Conservation (phyloP, 2,888 invertebrate species). For the Eustalomyia histrio region DNA sequence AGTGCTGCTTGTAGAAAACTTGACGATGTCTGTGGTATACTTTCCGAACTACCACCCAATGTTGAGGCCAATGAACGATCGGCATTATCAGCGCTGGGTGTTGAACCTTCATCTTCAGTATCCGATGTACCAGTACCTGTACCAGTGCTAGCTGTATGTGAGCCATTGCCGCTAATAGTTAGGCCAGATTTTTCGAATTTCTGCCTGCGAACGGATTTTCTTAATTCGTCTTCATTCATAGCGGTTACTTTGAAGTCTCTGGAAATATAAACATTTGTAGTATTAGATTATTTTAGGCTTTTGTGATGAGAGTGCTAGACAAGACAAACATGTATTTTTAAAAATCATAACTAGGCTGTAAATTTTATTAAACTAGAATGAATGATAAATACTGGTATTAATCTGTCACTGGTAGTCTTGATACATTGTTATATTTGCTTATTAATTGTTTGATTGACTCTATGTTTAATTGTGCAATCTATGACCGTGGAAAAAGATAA, state of each 20-base stretch:
- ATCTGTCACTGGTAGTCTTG: too few relatives aligned
- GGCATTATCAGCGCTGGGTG: conserved; percentile 90
- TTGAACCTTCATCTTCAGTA: conserved; percentile 87
- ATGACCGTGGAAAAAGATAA: too few relatives aligned
- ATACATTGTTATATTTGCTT: too few relatives aligned
- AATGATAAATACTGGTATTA: too few relatives aligned
- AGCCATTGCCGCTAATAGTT: conserved; percentile 78
- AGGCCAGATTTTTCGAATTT: conserved; percentile 82
- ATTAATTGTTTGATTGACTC: too few relatives aligned
- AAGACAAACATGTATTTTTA: too few relatives aligned
- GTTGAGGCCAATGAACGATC: conserved; percentile 84
- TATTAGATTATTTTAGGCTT: too few relatives aligned
- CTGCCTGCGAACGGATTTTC: conserved; percentile 86
- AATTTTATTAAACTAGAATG: too few relatives aligned
- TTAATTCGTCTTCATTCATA: conserved; percentile 91
- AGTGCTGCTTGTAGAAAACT: conserved; percentile 78
- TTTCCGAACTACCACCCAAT: conserved; percentile 88
- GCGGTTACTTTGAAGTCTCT: conserved; percentile 93
- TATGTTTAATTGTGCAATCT: too few relatives aligned
- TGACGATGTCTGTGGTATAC: conserved; percentile 76
- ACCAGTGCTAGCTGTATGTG: conserved; percentile 80
- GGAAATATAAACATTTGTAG: conserved; percentile 64
- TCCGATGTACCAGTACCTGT: conserved; percentile 86
- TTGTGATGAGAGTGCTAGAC: too few relatives aligned
- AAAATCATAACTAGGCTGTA: too few relatives aligned